These are phyloP conservation scores for Hypotaenidia philippensis DNA, from an alignment of 2,797 vertebrate genomes.

Conservation along the genomic window DNA sequence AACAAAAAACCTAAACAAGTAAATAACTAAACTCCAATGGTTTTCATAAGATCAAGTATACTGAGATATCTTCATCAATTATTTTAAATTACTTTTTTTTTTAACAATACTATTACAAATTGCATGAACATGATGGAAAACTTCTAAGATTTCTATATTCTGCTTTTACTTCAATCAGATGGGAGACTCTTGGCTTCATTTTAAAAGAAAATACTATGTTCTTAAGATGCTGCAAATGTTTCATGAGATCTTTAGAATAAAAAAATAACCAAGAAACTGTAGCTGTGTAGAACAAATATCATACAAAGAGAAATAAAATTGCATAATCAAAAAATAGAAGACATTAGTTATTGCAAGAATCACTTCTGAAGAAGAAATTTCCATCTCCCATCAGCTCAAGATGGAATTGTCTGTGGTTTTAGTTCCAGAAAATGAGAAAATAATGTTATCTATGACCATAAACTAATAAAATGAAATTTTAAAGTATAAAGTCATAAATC, in stretches of 20 bases:
- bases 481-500: constrained; percentile 27
- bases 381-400: neutral
- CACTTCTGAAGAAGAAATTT: neutral
- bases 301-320: neutral
- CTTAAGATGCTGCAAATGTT: neutral
- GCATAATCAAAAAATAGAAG: neutral
- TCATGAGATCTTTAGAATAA: neutral
- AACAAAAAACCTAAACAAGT: neutral
- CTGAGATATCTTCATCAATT: neutral
- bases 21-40: neutral
- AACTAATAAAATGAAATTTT: neutral
- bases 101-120: neutral
- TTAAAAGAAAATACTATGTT: neutral
- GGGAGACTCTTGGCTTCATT: neutral
- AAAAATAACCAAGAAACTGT: neutral
- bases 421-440: neutral
- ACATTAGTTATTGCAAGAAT: neutral
- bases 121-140: neutral
- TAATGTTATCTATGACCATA: neutral
- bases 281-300: neutral
- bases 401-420: neutral
- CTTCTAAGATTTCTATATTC: neutral
- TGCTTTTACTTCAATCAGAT: neutral
- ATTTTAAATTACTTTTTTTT: neutral
- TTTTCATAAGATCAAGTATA: neutral